These are phyloP conservation scores for Gastrophysa polygoni DNA, from an alignment of 2,888 invertebrate species.

Conservation along the genomic window DNA sequence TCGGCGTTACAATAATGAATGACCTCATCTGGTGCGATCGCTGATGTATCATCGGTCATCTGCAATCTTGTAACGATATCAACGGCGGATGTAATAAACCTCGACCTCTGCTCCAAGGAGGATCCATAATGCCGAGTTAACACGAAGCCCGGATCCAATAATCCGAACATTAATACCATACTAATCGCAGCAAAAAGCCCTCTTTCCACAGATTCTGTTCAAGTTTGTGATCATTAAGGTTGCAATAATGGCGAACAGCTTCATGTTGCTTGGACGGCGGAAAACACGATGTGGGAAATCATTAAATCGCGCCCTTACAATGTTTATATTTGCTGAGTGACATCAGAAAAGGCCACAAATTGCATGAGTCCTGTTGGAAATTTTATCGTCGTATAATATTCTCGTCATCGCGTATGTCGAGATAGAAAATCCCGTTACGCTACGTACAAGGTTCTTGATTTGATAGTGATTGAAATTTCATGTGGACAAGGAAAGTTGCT, in stretches of 20 bases:
- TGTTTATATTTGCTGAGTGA: conserved; percentile 25
- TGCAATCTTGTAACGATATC: background rate
- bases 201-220: conserved; percentile 24
- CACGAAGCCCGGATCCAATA: conserved; percentile 12
- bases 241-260: conserved; percentile 34
- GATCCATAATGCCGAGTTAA: conserved; percentile 6
- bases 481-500: too few relatives aligned
- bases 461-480: too few relatives aligned
- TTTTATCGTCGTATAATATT: too few relatives aligned
- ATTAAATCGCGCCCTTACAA: conserved; percentile 19
- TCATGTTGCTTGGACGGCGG: conserved; percentile 15
- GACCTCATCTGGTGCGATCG: background rate
- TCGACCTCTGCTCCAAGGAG: background rate
- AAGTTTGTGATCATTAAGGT: conserved; percentile 33
- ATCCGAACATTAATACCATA: conserved; percentile 15
- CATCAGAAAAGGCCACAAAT: background rate
- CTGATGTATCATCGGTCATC: background rate
- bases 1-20: too few relatives aligned
- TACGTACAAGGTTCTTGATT: too few relatives aligned
- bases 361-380: background rate
- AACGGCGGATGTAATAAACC: background rate
- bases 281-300: conserved; percentile 29
- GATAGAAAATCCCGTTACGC: too few relatives aligned
- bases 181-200: conserved; percentile 30
- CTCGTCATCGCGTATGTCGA: too few relatives aligned